Evolutionary conservation across 1,140 invertebrate species (phyloP), one percentile per base, ranked within the genome.

Genomic region (Hypothenemus hampei): DNA sequence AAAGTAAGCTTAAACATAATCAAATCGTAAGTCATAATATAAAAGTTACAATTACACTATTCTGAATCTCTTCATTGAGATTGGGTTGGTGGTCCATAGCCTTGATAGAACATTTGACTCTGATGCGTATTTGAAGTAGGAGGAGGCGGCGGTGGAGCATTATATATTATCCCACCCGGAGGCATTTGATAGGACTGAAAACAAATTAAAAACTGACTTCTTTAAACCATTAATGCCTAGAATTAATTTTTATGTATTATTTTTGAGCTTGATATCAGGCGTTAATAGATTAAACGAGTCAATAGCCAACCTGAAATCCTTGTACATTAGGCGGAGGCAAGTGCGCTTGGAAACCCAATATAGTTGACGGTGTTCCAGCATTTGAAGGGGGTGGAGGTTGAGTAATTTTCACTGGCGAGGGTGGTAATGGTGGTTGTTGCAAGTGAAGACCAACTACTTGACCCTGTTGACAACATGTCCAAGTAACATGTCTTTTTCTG

Each of bases 101-200:
- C 10, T n/a, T 52, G 40, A 36, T 46, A 52, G 22, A 43, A 52
- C 50, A 52, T 52, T 23, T 56, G 53, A 20, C 13, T 18, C 2
- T 37, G 31, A 10, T 45, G 36, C 15, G 13, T n/a, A 4, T 13
- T 40, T 13, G 66, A 62, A 20, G 20, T 36, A 16, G 67, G 68
- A 18, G 68, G 66, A 19, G 66, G 65, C 24, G 65, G 67, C 4
- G 68, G 64, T 19, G 65, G 66, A 8, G 65, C 58, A 20, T 65
- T 65, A 53, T 66, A 70, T 36, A 67, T 64, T 31, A 69, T 35
- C 6, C 69, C 69, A n/a, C n/a, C n/a, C 40, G 66, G 67, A 1
- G 64, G 52, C 26, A 70, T 41, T 10, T 60, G 55, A 40, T 65
- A 69, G 5, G 64, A 59, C 31, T 67, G 43, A 37, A 46, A 60